Evolutionary conservation across 2,797 vertebrate species (phyloP), one percentile per base, ranked within the genome.

Genomic region (Cheirogaleus major): DNA sequence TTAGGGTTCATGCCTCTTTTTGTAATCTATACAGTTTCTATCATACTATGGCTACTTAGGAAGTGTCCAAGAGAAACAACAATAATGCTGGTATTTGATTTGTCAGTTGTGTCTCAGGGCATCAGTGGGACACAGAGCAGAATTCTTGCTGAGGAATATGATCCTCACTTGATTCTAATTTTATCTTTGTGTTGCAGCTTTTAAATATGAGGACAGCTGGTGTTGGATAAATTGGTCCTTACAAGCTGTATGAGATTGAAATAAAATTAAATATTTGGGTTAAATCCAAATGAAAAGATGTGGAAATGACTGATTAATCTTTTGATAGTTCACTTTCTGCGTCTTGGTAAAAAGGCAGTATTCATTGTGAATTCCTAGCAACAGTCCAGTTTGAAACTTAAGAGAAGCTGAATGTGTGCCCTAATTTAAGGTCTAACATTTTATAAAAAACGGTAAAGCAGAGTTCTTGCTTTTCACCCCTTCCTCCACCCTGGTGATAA

Each of bases 191-290:
- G 89, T 95, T 95, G 17, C 87, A 97, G 97, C 97, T 98, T 98
- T 98, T 97, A 98, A 98, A 98, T 98, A 97, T 97, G 98, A 89
- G 91, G 97, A 95, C 99, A 99, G 98, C 98, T 99, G 99, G 96
- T 98, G 97, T 94, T 98, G 97, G 48, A 95, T 98, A 98, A 98
- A 97, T 97, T 96, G 97, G 95, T n/a, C 93, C 94, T 98, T 96
- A 96, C 85, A 95, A 95, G 93, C 96, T 95, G 84, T 96, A 95
- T 32, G 2, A 97, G 89, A 12, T 57, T 97, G 84, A 90, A 0
- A 41, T 96, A 98, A 22, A 97, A 98, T 97, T 89, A 97, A 98
- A 97, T 97, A 87, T 95, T 97, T 96, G 87, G 87, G 97, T 98
- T 98, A 97, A 97, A 98, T 97, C 67, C 97, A 97, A 97, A 97